A percentile compares a stretch with the other conserved stretches of the same genome.
phyloP scores from a whole-genome alignment of 2,888 invertebrate genomes.

The Amphipoea oculea region DNA sequence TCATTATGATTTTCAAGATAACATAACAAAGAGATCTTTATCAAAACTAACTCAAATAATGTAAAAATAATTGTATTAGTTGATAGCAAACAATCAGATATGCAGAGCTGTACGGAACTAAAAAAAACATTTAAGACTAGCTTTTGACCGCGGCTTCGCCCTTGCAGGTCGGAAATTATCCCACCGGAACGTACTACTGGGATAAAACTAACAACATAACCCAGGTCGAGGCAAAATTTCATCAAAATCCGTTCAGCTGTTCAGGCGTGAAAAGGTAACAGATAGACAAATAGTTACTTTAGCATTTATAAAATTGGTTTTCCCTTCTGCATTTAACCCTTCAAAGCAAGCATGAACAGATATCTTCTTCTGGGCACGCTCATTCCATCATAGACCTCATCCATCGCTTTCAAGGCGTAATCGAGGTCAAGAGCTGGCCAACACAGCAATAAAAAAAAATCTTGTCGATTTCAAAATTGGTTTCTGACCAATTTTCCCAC shows the following conservation, averaged over 20 bases:
- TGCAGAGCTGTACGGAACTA: not conserved
- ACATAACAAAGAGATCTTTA: constrained; percentile 40
- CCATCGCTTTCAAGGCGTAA: not conserved
- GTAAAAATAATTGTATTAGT: constrained; percentile 20
- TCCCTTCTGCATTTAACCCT: not conserved
- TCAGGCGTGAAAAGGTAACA: not conserved
- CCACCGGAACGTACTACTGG: not conserved
- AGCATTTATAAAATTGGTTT: not conserved
- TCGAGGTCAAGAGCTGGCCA: not conserved
- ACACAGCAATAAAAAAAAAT: no score
- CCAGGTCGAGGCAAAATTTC: not conserved
- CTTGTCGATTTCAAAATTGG: not conserved
- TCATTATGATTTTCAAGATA: constrained; percentile 23
- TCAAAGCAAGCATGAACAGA: not conserved
- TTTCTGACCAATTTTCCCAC: no score
- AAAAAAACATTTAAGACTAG: not conserved
- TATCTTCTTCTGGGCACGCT: not conserved
- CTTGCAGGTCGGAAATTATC: not conserved
- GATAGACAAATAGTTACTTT: not conserved
- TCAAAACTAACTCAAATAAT: constrained; percentile 14
- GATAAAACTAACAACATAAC: not conserved
- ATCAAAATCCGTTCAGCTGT: not conserved
- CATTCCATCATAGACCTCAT: not conserved
- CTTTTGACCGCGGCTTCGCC: not conserved
- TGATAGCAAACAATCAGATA: constrained; percentile 15